phyloP scores from a whole-genome alignment of 2,888 invertebrate genomes.

The Tortrix viridana region DNA sequence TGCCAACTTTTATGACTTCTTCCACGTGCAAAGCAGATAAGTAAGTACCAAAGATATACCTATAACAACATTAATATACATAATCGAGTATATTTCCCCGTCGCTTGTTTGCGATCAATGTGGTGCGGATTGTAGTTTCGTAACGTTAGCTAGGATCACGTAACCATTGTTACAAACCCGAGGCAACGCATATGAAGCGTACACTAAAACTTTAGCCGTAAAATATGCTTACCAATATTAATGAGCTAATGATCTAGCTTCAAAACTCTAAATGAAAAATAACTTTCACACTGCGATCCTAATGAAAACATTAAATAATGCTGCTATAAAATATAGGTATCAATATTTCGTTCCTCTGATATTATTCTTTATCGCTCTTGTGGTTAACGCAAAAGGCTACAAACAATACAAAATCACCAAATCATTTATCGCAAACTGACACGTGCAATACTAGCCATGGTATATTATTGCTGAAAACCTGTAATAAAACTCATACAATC shows the following conservation, averaged over 20 bases:
- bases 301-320: conserved; percentile 14
- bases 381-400: conserved; percentile 32
- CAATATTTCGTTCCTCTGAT: conserved; percentile 27
- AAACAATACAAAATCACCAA: conserved; percentile 37
- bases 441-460: conserved; percentile 38
- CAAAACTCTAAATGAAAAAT: not conserved
- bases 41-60: conserved; percentile 17
- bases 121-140: conserved; percentile 69
- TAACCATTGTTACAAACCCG: conserved; percentile 69
- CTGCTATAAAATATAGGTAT: conserved; percentile 8
- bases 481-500: conserved; percentile 16
- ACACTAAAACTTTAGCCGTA: conserved; percentile 36
- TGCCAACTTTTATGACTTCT: conserved; percentile 31
- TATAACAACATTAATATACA: conserved; percentile 6
- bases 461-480: conserved; percentile 37
- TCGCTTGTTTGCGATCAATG: conserved; percentile 64
- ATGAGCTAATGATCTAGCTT: conserved; percentile 5
- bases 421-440: conserved; percentile 38
- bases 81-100: conserved; percentile 58
- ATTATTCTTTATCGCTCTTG: conserved; percentile 27
- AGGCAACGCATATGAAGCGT: conserved; percentile 43
- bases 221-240: conserved; percentile 20
- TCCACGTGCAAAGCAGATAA: conserved; percentile 34
- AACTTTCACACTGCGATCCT: not conserved
- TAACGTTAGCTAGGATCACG: conserved; percentile 70